A percentile compares a stretch with the other conserved stretches of the same genome.
These are phyloP conservation scores for Phlogophora meticulosa DNA, from an alignment of 2,888 invertebrate species.

Conservation along the genomic window DNA sequence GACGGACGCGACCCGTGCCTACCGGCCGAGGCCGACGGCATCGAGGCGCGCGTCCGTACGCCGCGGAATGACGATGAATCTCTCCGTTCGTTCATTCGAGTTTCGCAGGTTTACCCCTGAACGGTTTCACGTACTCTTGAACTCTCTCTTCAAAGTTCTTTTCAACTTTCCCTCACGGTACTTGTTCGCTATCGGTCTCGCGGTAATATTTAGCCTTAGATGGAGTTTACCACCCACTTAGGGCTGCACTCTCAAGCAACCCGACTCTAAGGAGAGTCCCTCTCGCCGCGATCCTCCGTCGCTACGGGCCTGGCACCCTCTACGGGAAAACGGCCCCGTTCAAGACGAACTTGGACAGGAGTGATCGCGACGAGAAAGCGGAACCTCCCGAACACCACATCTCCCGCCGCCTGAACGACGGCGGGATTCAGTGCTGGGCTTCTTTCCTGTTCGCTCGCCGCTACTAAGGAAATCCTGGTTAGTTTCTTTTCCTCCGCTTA, in stretches of 20 bases:
- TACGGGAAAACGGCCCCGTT: conserved; percentile 80
- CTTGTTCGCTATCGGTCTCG: conserved; percentile 93
- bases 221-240: conserved; percentile 92
- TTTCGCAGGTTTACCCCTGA: conserved; percentile 91
- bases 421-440: conserved; percentile 92
- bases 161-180: conserved; percentile 94
- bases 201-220: conserved; percentile 91
- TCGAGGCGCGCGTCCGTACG: conserved; percentile 61
- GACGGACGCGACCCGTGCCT: background rate
- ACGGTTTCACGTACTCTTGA: conserved; percentile 89
- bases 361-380: conserved; percentile 70
- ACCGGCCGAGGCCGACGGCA: background rate
- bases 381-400: conserved; percentile 90
- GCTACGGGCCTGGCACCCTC: conserved; percentile 90
- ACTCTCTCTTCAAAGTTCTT: conserved; percentile 93
- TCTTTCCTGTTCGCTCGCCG: conserved; percentile 87
- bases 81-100: conserved; percentile 87
- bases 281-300: conserved; percentile 73
- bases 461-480: conserved; percentile 80
- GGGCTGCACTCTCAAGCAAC: conserved; percentile 92
- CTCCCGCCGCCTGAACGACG: conserved; percentile 82
- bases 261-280: conserved; percentile 83
- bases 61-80: conserved; percentile 79
- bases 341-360: conserved; percentile 88
- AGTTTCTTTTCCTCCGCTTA: conserved; percentile 94